Conservation (phyloP, 2,113 vertebrate species). For the Parotia lawesii region DNA sequence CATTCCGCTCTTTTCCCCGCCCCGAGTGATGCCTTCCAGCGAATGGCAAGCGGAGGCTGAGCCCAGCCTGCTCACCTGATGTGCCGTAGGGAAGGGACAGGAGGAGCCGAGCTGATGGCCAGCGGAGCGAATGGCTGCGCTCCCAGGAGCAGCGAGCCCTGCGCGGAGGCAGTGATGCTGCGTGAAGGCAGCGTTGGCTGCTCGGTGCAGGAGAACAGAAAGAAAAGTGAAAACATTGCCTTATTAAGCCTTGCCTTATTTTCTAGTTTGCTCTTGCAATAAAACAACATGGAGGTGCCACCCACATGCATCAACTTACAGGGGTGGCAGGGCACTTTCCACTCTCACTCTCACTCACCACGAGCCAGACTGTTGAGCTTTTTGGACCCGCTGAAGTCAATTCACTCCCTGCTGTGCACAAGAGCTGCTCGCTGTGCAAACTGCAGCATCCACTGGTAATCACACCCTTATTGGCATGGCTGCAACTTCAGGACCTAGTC, state of each 20-base stretch:
- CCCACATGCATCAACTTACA: accelerated
- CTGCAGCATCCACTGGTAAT: not conserved
- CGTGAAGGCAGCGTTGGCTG: accelerated
- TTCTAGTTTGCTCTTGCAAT: not conserved
- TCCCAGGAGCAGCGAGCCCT: accelerated
- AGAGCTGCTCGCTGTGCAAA: not conserved
- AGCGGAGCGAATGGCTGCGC: accelerated
- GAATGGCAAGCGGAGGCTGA: not conserved
- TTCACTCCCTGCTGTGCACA: not conserved
- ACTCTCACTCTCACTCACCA: accelerated
- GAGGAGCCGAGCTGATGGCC: not conserved
- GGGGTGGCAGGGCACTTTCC: accelerated
- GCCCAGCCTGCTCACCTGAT: not conserved
- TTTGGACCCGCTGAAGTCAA: not conserved
- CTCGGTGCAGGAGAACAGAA: not conserved
- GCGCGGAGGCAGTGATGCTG: not conserved
- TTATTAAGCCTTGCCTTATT: not conserved
- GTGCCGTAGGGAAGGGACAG: accelerated
- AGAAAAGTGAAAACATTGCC: not conserved
- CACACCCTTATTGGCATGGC: not conserved
- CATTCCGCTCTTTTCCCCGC: not conserved
- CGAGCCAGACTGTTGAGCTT: not conserved
- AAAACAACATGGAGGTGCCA: not conserved
- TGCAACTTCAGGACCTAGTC: not conserved
- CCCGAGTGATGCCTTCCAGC: not conserved